Conservation (phyloP, 2,888 invertebrate genomes). For the Drosophila mercatorum region DNA sequence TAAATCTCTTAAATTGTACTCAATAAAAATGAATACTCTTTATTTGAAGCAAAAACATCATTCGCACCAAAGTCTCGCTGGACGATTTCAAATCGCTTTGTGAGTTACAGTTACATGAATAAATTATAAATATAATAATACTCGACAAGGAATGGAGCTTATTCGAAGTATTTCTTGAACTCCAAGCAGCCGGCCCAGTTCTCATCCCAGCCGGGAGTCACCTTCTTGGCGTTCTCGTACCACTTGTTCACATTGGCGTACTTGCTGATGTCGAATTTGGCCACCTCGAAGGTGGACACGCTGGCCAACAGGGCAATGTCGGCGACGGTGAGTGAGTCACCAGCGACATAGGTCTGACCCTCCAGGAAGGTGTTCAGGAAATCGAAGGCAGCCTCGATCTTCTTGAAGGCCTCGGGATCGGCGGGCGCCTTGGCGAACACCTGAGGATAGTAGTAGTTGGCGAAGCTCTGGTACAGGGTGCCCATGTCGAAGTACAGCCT, state of each 20-base stretch:
- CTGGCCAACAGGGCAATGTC: conserved; percentile 89
- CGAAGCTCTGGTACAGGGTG: conserved; percentile 89
- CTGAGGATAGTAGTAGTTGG: conserved; percentile 89
- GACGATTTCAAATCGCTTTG: conserved; percentile 48
- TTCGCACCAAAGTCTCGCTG: conserved; percentile 16
- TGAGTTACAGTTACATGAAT: conserved; percentile 41
- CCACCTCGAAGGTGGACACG: conserved; percentile 89
- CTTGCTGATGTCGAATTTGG: conserved; percentile 88
- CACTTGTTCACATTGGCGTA: conserved; percentile 89
- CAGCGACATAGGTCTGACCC: conserved; percentile 89
- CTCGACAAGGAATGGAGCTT: conserved; percentile 29
- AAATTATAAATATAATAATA: conserved; percentile 33
- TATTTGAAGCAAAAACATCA: conserved; percentile 34
- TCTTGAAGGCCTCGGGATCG: conserved; percentile 89
- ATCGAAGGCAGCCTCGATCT: conserved; percentile 88
- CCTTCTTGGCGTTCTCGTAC: conserved; percentile 86
- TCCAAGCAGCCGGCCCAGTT: conserved; percentile 86
- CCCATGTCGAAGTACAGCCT: conserved; percentile 92
- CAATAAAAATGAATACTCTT: conserved; percentile 68
- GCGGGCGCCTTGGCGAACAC: conserved; percentile 87
- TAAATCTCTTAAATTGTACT: conserved; percentile 45
- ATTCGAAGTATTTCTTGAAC: conserved; percentile 85
- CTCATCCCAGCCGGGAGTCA: conserved; percentile 87
- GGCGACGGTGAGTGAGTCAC: conserved; percentile 90
- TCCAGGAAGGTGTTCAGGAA: conserved; percentile 90